These are phyloP conservation scores for Cottoperca gobio DNA, from an alignment of 2,797 vertebrate species.

Conservation along the genomic window DNA sequence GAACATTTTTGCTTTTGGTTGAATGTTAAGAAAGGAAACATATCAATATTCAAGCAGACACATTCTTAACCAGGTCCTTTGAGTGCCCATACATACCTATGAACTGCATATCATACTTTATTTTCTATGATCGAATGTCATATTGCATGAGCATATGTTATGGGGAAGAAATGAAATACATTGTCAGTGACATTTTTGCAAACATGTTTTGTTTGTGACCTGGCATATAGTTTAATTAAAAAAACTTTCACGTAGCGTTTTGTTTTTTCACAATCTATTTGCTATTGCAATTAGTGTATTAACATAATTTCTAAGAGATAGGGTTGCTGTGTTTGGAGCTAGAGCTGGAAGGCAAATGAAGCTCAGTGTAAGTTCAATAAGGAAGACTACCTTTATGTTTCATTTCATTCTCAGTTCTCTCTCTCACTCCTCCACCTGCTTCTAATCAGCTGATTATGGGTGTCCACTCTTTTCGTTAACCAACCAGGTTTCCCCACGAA, in stretches of 20 bases:
- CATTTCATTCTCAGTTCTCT: no score
- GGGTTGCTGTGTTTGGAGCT: not conserved
- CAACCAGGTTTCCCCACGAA: no score
- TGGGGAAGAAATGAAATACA: accelerated
- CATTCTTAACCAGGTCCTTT: not conserved
- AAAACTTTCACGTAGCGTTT: not conserved
- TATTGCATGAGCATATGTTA: not conserved
- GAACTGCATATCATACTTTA: not conserved
- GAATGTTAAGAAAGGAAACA: slow-evolving; percentile 2
- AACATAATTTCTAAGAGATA: not conserved
- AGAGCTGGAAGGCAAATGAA: not conserved
- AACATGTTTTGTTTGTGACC: not conserved
- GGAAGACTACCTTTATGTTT: no score
- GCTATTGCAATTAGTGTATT: no score
- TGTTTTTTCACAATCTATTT: no score
- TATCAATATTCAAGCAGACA: not conserved
- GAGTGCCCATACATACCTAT: not conserved
- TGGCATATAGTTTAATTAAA: not conserved
- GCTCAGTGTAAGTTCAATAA: no score
- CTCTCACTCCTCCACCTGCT: no score
- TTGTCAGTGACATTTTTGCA: not conserved
- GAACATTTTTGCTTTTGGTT: not conserved
- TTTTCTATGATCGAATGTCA: not conserved
- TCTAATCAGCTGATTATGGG: no score
- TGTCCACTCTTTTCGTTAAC: no score